Evolutionary conservation across 2,113 vertebrate species (phyloP).

Genomic region (Casuarius casuarius): DNA sequence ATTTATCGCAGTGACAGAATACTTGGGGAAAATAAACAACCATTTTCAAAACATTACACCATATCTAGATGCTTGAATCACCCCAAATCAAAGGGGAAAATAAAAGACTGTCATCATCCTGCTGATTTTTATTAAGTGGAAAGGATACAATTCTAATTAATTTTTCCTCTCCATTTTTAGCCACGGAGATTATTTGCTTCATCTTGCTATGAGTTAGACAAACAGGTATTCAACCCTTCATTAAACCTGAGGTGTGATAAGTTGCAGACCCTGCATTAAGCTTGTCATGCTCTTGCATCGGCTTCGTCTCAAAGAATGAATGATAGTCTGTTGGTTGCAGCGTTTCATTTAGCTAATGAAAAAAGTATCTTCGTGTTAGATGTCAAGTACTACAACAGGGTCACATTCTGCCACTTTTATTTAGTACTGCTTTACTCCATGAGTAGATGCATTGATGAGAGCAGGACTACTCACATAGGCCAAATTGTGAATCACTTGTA

Average conservation of each 20-base stretch:
- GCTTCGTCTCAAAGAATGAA: conserved; percentile 39
- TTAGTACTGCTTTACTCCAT: conserved; percentile 51
- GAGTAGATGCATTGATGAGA: conserved; percentile 40
- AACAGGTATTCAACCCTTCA: conserved; percentile 49
- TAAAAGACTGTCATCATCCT: neutral
- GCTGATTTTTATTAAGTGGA: conserved; percentile 23
- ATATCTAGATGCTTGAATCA: neutral
- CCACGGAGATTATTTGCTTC: conserved; percentile 17
- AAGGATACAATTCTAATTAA: neutral
- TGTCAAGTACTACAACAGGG: conserved; percentile 67
- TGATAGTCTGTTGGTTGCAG: conserved; percentile 30
- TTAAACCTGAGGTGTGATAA: conserved; percentile 66
- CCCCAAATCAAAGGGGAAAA: neutral
- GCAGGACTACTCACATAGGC: conserved; percentile 21
- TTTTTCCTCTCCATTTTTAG: neutral
- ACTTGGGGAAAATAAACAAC: neutral
- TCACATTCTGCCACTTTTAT: conserved; percentile 66
- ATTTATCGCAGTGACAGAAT: neutral
- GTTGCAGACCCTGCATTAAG: conserved; percentile 62
- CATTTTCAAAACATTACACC: neutral
- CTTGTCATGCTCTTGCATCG: conserved; percentile 63
- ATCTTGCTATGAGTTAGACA: conserved; percentile 9
- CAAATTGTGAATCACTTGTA: conserved; percentile 66
- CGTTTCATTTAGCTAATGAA: conserved; percentile 41
- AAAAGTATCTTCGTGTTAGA: conserved; percentile 64